phyloP scores from a whole-genome alignment of 2,797 vertebrate genomes.

The Sebastes ruberrimus region DNA sequence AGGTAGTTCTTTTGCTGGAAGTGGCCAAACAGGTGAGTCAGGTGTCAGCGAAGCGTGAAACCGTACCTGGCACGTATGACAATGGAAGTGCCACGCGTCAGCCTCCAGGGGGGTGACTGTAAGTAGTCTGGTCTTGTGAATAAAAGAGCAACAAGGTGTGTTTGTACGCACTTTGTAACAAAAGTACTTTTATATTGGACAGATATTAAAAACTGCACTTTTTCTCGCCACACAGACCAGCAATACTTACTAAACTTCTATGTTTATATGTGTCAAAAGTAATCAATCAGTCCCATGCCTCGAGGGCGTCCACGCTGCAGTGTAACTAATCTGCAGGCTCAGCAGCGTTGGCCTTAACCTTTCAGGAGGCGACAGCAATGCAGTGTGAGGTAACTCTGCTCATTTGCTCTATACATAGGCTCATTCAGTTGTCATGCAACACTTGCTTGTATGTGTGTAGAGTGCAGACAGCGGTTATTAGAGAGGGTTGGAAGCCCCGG shows the following conservation, averaged over 20 bases:
- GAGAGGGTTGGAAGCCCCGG: conserved; percentile 59
- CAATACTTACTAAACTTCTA: conserved; percentile 9
- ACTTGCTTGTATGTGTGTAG: conserved; percentile 23
- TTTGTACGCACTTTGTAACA: neutral
- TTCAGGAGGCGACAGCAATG: conserved; percentile 60
- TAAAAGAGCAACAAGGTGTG: conserved; percentile 21
- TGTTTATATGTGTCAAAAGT: conserved; percentile 51
- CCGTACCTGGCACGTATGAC: conserved; percentile 63
- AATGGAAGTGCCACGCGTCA: conserved; percentile 72
- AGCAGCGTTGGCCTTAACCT: conserved; percentile 52
- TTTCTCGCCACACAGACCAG: neutral
- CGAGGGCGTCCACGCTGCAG: conserved; percentile 36
- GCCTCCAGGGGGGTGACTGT: conserved; percentile 49
- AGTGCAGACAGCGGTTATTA: conserved; percentile 63
- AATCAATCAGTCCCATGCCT: conserved; percentile 58
- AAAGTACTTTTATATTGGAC: neutral
- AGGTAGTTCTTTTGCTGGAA: conserved; percentile 51
- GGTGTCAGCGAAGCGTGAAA: conserved; percentile 69
- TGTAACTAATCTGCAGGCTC: conserved; percentile 65
- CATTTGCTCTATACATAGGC: conserved; percentile 40
- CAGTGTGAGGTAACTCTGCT: conserved; percentile 30
- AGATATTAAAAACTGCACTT: neutral
- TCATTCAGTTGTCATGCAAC: conserved; percentile 49
- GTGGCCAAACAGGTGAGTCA: conserved; percentile 80
- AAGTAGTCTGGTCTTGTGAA: conserved; percentile 29